Conservation (phyloP, 2,113 vertebrate species). For the Bagarius yarrelli region DNA sequence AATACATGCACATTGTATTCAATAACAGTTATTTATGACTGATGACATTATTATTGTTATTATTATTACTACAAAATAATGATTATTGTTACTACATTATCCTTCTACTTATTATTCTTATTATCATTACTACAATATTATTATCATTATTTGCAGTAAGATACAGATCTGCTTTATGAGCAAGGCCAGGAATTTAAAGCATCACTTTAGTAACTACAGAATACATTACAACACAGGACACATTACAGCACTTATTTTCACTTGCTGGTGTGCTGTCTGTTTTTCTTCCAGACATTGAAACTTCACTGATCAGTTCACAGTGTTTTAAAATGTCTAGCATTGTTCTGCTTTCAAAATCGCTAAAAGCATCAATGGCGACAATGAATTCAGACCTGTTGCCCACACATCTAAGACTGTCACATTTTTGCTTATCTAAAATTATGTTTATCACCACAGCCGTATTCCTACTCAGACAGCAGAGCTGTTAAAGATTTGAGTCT, state of each 20-base stretch:
- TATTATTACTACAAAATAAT: too few relatives aligned
- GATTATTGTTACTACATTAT: too few relatives aligned
- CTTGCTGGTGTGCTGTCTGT: neutral
- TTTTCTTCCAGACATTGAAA: neutral
- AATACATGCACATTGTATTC: too few relatives aligned
- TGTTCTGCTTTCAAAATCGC: neutral
- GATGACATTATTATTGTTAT: too few relatives aligned
- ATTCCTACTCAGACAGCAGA: neutral
- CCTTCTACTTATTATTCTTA: too few relatives aligned
- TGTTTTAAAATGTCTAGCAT: neutral
- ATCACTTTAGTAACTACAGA: neutral
- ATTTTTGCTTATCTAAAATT: neutral
- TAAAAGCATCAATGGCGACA: neutral
- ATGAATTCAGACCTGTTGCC: conserved; percentile 1
- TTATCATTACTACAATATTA: neutral
- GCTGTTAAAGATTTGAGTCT: neutral
- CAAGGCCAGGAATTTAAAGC: neutral
- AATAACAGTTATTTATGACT: too few relatives aligned
- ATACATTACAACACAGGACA: neutral
- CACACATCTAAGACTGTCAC: neutral
- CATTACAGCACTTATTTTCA: neutral
- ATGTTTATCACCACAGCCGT: neutral
- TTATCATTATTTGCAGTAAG: neutral
- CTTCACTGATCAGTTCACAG: neutral
- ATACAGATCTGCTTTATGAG: neutral